Evolutionary conservation across 2,113 vertebrate genomes (phyloP), one percentile per base, ranked within the genome.

Genomic region (Bos javanicus): DNA sequence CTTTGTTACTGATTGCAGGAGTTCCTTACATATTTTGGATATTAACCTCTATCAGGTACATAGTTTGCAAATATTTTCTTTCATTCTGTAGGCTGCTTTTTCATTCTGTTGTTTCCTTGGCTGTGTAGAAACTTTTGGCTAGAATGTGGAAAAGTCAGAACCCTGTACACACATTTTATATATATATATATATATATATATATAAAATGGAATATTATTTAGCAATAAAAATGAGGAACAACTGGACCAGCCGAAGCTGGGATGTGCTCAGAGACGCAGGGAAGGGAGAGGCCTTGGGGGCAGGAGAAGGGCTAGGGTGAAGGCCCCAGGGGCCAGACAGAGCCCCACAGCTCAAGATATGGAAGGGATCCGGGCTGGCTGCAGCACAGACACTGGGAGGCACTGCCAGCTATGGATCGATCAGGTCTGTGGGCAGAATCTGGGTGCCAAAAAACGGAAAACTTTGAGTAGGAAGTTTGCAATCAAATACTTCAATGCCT

Each of bases 331-430:
- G 23, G 8, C 21, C 12, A n/a, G 50, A 33, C 23, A 14, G 56
- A 80, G 50, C n/a, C 39, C 23, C n/a, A 10, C 16, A 50, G 26
- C 57, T 36, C 17, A 43, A 87, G 21, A 76, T 60, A 10, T 12
- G 17, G 54, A 48, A 60, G 9, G 25, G 46, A 13, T 30, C 5
- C 2, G 0, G 60, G 19, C 23, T 28, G 30, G 21, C 23, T 74
- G 64, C 43, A 87, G 36, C 15, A 57, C 1, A 81, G n/a, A 80
- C 12, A 21, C 5, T n/a, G 8, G 36, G 74, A 9, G 33, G 19
- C 10, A 33, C 85, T 8, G 12, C 11, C 26, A 17, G 2, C n/a
- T 21, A 36, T 3, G 3, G 3, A 23, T n/a, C 1, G 5, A 50
- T 23, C 8, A 12, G 50, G 17, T 26, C 26, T 6, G 6, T 33